Base-by-base conservation (phyloP, 2,888 invertebrate species). In the Globia sparganii region DNA sequence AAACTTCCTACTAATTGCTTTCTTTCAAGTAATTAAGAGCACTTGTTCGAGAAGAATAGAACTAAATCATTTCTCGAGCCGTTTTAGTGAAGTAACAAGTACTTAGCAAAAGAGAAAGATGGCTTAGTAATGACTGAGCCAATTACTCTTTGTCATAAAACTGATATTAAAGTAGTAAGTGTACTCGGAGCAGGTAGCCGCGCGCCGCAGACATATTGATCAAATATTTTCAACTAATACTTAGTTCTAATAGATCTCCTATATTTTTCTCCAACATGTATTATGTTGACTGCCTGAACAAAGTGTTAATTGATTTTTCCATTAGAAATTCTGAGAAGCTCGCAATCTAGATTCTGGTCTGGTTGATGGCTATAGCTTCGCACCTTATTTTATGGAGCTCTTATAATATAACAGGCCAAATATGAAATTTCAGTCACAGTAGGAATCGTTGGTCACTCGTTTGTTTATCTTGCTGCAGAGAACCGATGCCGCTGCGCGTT, bases 401-500 rank as follows among this genome's bases (percentile, higher is more conserved):
- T 65, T 65, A 3, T 11, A 43, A 21, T 21, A 46, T 21, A 40
- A 21, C 21, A 28, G 18, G 11, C 1, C 11, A 28, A 46, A 25
- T 21, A 66, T 21, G 43, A 43, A 1, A 43, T 21, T 28, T 21
- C 2, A 34, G 25, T 15, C 15, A n/a, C 5, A 34, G 25, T n/a
- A 34, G n/a, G 9, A 53, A n/a, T 53, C 18, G 49, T n/a, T 53
- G n/a, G n/a, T 34, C 11, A 68, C 53, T 49, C 11, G 11, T 53
- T 68, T 53, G 28, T 72, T 13, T 72, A 11, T 75, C 72, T 58
- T 64, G 69, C 90, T 85, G 0, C 87, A 95, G 94, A 90, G 31
- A 89, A 90, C 73, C 83, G 82, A 2, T 94, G 94, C 72, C 80
- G 78, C 56, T 95, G 94, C 78, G 75, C 76, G 4, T 90, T 72